Evolutionary conservation across 2,888 invertebrate species (phyloP), one percentile per base, ranked within the genome.

Genomic region (Polyommatus icarus): DNA sequence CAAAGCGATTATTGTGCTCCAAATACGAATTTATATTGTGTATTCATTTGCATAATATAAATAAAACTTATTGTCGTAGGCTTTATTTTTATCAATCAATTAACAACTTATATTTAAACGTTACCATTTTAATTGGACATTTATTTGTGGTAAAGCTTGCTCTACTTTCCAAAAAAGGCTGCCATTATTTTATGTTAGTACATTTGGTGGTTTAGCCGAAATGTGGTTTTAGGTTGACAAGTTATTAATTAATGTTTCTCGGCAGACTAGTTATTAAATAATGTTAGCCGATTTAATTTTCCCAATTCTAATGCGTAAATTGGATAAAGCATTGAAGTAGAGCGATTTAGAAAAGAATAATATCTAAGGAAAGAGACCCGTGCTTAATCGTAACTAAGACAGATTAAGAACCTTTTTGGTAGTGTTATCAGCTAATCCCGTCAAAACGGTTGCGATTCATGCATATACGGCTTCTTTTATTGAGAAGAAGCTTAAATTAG

Each of bases 91-190:
- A 15, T 67, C 12, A 32, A 67, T 32, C 8, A 29, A 32, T 32
- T 67, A 32, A 15, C 1, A 67, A 32, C 0, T 15, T 61, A 24
- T 61, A 61, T 61, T 20, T 67, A 18, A 32, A 6, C 6, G 12
- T 7, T 67, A 67, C 29, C 15, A 67, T 6, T 8, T 67, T 29
- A 67, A 67, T 67, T 29, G 29, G 67, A 32, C 67, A 67, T 67
- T 67, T 67, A 32, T 67, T 67, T 67, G 67, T 20, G 67, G 24
- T 67, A 67, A 67, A 67, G 15, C 29, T 67, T 67, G 67, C 67
- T 67, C 67, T 67, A 67, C 67, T 29, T 67, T 67, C 67, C 67
- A 10, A 29, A 67, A 67, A 67, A 67, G 67, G 67, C 20, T 6
- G 15, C 15, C 0, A 32, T 67, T 67, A 15, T 15, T 67, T 29